Percentiles rank a stretch among this genome's conserved stretches.
These are phyloP conservation scores for Tetragnatha montana DNA, from an alignment of 2,888 invertebrate genomes.

Conservation along the genomic window DNA sequence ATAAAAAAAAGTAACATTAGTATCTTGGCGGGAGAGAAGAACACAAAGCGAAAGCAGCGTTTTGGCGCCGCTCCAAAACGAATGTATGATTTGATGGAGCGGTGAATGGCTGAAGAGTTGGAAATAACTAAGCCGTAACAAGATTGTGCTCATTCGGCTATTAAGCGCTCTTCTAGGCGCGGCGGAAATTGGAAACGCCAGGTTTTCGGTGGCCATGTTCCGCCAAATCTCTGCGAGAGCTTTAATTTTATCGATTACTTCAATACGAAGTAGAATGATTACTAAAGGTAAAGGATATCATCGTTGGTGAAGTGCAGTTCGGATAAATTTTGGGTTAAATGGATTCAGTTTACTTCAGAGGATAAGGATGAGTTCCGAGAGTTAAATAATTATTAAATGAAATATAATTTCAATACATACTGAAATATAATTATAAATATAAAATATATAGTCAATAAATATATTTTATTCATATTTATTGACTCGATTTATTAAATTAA, in stretches of 20 bases:
- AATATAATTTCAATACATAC: too few species aligned
- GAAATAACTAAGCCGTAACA: constrained; percentile 63
- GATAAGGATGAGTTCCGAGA: too few species aligned
- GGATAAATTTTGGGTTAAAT: too few species aligned
- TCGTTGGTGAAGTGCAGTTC: too few species aligned
- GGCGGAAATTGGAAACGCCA: not conserved
- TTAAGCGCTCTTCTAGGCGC: constrained; percentile 51
- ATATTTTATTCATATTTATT: too few species aligned
- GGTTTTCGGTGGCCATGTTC: not conserved
- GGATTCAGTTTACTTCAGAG: too few species aligned
- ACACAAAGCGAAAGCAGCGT: constrained; percentile 60
- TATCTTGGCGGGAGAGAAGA: constrained; percentile 54
- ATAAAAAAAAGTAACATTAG: constrained; percentile 44
- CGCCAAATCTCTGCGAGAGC: not conserved
- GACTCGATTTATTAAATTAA: too few species aligned
- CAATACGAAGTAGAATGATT: not conserved
- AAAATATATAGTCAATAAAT: too few species aligned
- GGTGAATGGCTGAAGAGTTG: constrained; percentile 66
- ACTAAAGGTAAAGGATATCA: too few species aligned
- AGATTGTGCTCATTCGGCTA: constrained; percentile 61
- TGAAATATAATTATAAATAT: too few species aligned
- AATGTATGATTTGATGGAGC: constrained; percentile 68
- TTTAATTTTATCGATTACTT: not conserved
- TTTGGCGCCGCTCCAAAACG: constrained; percentile 66
- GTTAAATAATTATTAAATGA: too few species aligned